phyloP scores from a whole-genome alignment of 2,113 vertebrate genomes.

The Trogon melanurus region DNA sequence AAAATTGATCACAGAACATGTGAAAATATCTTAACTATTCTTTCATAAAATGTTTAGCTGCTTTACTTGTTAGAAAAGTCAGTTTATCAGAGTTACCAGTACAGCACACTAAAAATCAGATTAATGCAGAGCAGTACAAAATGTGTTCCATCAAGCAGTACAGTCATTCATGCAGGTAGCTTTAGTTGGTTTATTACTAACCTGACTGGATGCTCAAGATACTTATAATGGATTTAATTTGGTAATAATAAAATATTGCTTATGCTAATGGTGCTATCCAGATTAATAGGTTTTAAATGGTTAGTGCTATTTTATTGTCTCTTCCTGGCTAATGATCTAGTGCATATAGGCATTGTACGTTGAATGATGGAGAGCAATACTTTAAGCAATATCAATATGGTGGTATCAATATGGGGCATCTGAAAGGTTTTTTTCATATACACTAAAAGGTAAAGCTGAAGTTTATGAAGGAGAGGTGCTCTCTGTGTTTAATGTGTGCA shows the following conservation, averaged over 20 bases:
- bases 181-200: conserved; percentile 15
- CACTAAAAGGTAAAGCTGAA: conserved; percentile 40
- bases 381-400: not conserved
- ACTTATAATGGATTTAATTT: conserved; percentile 24
- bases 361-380: not conserved
- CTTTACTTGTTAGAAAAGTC: not conserved
- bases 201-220: not conserved
- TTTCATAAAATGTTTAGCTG: not conserved
- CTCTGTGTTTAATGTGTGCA: conserved; percentile 61
- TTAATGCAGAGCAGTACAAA: not conserved
- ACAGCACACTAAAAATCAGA: not conserved
- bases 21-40: not conserved
- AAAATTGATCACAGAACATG: not conserved
- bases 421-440: not conserved
- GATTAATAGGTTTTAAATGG: conserved; percentile 52
- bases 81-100: conserved; percentile 4
- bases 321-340: not conserved
- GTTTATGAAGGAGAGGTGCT: conserved; percentile 51
- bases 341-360: not conserved
- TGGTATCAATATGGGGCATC: not conserved
- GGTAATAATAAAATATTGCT: conserved; percentile 10
- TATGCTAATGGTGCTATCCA: not conserved
- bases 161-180: not conserved
- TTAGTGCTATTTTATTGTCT: not conserved
- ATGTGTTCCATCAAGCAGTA: not conserved